Evolutionary conservation across 2,797 vertebrate genomes (phyloP), one percentile per base, ranked within the genome.

Genomic region (Luscinia luscinia): DNA sequence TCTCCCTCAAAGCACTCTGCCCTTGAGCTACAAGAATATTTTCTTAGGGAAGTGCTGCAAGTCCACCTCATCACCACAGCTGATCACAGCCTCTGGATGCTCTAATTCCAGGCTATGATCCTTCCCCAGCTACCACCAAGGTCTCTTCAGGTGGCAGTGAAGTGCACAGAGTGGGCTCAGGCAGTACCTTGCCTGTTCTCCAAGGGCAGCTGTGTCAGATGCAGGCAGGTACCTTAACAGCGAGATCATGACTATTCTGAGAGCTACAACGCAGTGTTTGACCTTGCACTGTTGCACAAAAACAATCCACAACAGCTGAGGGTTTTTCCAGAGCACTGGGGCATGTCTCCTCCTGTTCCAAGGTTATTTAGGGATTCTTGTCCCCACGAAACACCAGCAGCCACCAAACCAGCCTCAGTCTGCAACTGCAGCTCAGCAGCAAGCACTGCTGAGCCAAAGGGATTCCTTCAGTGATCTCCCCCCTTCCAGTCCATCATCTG

Each of bases 11-110:
- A 80, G 38, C 0, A 4, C 30, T 85, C 75, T 77, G 52, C 72
- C 84, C 82, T 67, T 77, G 30, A 93, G 87, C 61, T 70, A 89
- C 28, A 36, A 36, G 84, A 94, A 17, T 74, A 74, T 54, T 85
- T 95, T 87, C 54, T 66, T 21, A 55, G 16, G 18, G n/a, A 81
- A 88, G 28, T 68, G 40, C 48, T 69, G 43, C 34, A 84, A 79
- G 48, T 43, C 70, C 48, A 79, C 20, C 30, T 76, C 26, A 4
- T n/a, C 0, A 1, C 34, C 70, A 48, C 5, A 7, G 51, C 34
- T 82, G 63, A 75, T 32, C 2, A 3, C 9, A 73, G 54, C 15
- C 38, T 67, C 54, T 0, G 1, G 26, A 63, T 16, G 11, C 69
- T 45, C 6, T 5, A 67, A 83, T 21, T 27, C 41, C 3, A 14